These are phyloP conservation scores for Lepidotrigona ventralis DNA, from an alignment of 1,140 invertebrate species.

Conservation along the genomic window DNA sequence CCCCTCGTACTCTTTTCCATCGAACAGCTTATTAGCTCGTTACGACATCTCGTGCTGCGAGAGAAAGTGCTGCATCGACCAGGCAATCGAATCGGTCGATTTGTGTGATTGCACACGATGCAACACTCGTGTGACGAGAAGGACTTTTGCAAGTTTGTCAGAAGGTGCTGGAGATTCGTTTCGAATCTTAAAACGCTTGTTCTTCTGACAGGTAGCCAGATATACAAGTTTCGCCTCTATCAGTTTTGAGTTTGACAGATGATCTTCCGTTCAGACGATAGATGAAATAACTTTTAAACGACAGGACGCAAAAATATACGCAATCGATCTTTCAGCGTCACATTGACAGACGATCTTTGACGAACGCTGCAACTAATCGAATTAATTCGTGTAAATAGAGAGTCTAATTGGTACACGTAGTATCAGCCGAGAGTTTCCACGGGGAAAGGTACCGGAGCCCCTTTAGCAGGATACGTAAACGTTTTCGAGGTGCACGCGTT, in stretches of 20 bases:
- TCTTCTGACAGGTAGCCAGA: background rate
- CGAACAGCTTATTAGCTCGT: background rate
- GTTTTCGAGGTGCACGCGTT: background rate
- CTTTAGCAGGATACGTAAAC: background rate
- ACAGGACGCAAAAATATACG: background rate
- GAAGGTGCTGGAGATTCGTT: conserved; percentile 17
- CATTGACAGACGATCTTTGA: too few relatives aligned
- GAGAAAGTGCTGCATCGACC: background rate
- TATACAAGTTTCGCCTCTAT: background rate
- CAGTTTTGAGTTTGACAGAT: background rate
- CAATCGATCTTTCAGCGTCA: too few relatives aligned
- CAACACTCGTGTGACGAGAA: background rate
- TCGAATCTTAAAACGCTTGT: conserved; percentile 7
- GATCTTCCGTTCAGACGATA: background rate
- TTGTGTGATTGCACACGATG: background rate
- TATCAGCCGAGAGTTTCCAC: too few relatives aligned
- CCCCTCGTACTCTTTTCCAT: background rate
- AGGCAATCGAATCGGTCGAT: background rate
- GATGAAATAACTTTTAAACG: background rate
- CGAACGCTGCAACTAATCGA: too few relatives aligned
- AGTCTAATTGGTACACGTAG: too few relatives aligned
- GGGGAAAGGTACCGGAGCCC: too few relatives aligned
- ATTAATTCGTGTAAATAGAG: too few relatives aligned
- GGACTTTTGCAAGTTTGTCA: background rate
- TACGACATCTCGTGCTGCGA: background rate